phyloP scores from a whole-genome alignment of 2,888 invertebrate species.

The Acanthosepion pharaonis region DNA sequence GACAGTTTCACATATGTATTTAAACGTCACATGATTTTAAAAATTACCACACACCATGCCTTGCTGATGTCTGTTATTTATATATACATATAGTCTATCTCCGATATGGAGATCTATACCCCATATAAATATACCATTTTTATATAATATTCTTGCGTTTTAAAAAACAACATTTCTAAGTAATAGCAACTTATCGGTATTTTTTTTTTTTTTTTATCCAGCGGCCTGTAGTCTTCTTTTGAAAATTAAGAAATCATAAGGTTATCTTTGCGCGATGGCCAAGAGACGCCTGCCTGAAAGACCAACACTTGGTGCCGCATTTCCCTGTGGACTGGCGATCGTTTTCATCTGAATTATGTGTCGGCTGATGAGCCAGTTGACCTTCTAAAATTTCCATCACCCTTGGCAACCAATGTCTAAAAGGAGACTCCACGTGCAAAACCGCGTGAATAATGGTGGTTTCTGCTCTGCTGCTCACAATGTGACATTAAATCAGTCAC shows the following conservation, averaged over 20 bases:
- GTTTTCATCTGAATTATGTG: not conserved
- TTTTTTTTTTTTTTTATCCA: too few relatives aligned
- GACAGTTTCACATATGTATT: too few relatives aligned
- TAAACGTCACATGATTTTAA: too few relatives aligned
- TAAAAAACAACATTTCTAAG: too few relatives aligned
- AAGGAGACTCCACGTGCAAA: not conserved
- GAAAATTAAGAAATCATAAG: not conserved
- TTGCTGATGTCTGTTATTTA: too few relatives aligned
- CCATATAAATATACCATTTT: too few relatives aligned
- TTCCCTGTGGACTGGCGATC: not conserved
- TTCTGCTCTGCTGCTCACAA: not conserved
- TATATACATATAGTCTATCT: too few relatives aligned
- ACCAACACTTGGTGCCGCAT: not conserved
- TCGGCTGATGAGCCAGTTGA: not conserved
- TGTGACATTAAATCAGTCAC: constrained; percentile 11
- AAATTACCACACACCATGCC: too few relatives aligned
- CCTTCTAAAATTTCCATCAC: not conserved
- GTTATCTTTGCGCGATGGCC: not conserved
- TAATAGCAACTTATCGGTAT: too few relatives aligned
- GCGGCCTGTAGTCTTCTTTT: too few relatives aligned
- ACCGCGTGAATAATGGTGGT: not conserved
- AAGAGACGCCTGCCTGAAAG: not conserved
- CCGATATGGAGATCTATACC: too few relatives aligned
- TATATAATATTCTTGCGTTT: too few relatives aligned
- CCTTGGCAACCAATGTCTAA: not conserved